Conservation (phyloP, 2,113 vertebrate species). For the Perccottus glenii region DNA sequence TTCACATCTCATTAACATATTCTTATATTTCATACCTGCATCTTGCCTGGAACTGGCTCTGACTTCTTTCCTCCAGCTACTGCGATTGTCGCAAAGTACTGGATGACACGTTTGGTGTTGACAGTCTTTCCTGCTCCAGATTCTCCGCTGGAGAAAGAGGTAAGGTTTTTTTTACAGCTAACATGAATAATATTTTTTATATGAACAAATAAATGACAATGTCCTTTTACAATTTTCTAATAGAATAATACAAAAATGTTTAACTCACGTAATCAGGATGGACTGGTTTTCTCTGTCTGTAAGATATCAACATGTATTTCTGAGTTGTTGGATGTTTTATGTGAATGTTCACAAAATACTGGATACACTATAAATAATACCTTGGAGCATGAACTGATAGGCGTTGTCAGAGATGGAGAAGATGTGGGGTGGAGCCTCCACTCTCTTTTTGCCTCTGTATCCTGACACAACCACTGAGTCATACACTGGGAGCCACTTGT, state of each 20-base stretch:
- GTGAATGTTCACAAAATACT: slow-evolving; percentile 43
- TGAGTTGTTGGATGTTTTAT: neutral
- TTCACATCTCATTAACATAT: slow-evolving; percentile 2
- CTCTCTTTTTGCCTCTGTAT: slow-evolving; percentile 76
- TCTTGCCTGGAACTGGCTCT: slow-evolving; percentile 73
- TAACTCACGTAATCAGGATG: slow-evolving; percentile 87
- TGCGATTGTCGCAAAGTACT: slow-evolving; percentile 97
- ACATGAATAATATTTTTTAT: too few relatives aligned
- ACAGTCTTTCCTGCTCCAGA: slow-evolving; percentile 96
- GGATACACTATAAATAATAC: slow-evolving; percentile 48
- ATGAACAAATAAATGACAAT: too few relatives aligned
- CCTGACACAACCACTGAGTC: slow-evolving; percentile 58
- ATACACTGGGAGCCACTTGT: slow-evolving; percentile 89
- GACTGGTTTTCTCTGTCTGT: slow-evolving; percentile 85
- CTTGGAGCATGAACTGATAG: slow-evolving; percentile 79
- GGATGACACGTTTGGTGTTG: slow-evolving; percentile 95
- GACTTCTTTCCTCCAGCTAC: slow-evolving; percentile 76
- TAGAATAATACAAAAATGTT: neutral
- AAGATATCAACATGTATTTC: slow-evolving; percentile 40
- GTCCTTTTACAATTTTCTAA: too few relatives aligned
- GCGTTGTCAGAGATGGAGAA: slow-evolving; percentile 79
- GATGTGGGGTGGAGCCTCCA: slow-evolving; percentile 77
- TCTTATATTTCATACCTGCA: slow-evolving; percentile 76
- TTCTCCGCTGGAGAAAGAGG: slow-evolving; percentile 84
- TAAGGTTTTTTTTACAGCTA: slow-evolving; percentile 5